phyloP scores from a whole-genome alignment of 2,113 vertebrate species.

The Chrysochloris asiatica region DNA sequence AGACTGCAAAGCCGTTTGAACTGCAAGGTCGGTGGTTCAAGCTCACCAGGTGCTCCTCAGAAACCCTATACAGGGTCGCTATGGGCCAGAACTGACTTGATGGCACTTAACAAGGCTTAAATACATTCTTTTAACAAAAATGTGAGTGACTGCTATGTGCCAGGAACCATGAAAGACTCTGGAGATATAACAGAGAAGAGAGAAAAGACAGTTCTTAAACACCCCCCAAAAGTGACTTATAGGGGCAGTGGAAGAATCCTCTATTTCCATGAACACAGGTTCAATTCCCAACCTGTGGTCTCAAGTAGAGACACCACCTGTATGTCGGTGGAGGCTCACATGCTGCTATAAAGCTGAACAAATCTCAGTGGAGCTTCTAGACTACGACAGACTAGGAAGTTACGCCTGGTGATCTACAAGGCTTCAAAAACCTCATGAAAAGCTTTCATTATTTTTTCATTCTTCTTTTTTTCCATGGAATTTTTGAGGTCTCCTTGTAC shows the following conservation, averaged over 20 bases:
- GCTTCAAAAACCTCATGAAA: too few relatives aligned
- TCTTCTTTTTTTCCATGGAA: too few relatives aligned
- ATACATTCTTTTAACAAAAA: background rate
- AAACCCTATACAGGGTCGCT: too few relatives aligned
- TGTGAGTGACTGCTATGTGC: accelerated
- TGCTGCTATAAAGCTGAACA: background rate
- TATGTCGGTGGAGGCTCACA: background rate
- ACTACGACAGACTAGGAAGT: background rate
- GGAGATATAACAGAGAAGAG: background rate
- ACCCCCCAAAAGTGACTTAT: background rate
- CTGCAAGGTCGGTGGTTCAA: too few relatives aligned
- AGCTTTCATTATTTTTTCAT: too few relatives aligned
- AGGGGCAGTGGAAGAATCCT: background rate
- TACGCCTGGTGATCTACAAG: too few relatives aligned
- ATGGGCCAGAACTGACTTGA: too few relatives aligned
- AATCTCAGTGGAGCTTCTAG: background rate
- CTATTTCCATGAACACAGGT: background rate
- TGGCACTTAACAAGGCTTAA: background rate
- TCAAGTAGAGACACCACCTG: background rate
- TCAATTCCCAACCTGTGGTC: background rate
- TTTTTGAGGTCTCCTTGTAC: too few relatives aligned
- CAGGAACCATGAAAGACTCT: background rate
- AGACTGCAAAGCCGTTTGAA: too few relatives aligned
- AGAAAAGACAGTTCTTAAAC: background rate
- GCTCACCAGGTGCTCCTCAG: too few relatives aligned